phyloP scores from a whole-genome alignment of 2,113 vertebrate species.

The Sinocyclocheilus maitianheensis region DNA sequence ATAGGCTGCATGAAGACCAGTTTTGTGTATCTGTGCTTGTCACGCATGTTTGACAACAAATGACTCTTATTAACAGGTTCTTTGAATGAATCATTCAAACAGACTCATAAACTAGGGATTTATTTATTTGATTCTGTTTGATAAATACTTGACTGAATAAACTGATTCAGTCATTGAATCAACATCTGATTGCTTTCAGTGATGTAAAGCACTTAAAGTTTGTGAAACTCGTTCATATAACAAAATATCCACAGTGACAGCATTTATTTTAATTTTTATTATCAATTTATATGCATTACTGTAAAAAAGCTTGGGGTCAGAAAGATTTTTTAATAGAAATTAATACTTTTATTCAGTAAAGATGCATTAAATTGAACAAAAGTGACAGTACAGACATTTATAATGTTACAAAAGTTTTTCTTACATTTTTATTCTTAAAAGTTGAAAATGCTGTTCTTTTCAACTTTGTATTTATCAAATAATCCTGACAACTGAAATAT shows the following conservation, averaged over 20 bases:
- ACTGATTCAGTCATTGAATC: not conserved
- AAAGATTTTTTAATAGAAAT: not conserved
- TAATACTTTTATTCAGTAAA: not conserved
- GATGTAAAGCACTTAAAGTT: not conserved
- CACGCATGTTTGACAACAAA: not conserved
- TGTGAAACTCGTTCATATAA: not conserved
- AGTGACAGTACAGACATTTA: not conserved
- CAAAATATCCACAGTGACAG: not conserved
- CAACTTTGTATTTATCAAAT: not conserved
- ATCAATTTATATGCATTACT: not conserved
- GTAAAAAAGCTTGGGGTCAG: not conserved
- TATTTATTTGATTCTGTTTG: not conserved
- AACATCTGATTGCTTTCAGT: not conserved
- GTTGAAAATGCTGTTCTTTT: not conserved
- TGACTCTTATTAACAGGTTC: not conserved
- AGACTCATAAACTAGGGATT: not conserved
- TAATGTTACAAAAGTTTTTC: not conserved
- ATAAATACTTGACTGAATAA: not conserved
- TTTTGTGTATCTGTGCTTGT: not conserved
- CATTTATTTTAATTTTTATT: not conserved
- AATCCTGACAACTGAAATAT: not conserved
- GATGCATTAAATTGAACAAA: not conserved
- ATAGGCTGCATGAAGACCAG: not conserved
- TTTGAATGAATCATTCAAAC: not conserved
- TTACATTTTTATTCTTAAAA: not conserved